Base-by-base conservation (phyloP, 1,140 invertebrate species). In the Drosophila sturtevanti region DNA sequence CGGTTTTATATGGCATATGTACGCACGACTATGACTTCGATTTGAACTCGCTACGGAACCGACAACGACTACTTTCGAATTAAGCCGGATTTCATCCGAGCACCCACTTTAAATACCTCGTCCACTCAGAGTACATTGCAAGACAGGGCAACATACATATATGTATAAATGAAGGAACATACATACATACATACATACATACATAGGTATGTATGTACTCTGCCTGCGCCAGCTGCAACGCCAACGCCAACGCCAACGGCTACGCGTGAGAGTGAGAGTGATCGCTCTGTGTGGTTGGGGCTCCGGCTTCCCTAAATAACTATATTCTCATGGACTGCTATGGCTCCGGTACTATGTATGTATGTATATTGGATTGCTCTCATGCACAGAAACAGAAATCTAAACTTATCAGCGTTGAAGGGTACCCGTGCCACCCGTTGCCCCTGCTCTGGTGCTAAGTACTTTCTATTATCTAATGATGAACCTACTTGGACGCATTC, bases 51-150 rank as follows among this genome's bases (percentile, higher is more conserved):
- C 68, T 64, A 54, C 51, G 56, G 44, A 73, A 71, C 72, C 72
- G 63, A 64, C 78, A 69, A 74, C 64, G 65, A 60, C 72, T 64
- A 70, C 73, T 68, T 80, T 77, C 64, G 54, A 89, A 87, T 84
- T 87, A 77, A 87, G 80, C 63, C 58, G 73, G 21, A 77, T 69
- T 89, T 71, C 67, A 37, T 41, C 56, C 63, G 69, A 72, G 68
- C 68, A 77, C 82, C 70, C 63, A 89, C 70, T 82, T 87, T 87
- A 87, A 87, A 87, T 87, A 87, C 79, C 54, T 74, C 68, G 34
- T 12, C 62, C 73, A 54, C 59, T 22, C 52, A 37, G 11, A 24
- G 52, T 35, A 63, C 60, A 60, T 60, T 14, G 18, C 11, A 12
- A 68, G 27, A 63, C 35, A 34, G 27, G 7, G 58, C 21, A 48